Percentiles rank a stretch among this genome's conserved stretches.
phyloP scores from a whole-genome alignment of 2,113 vertebrate genomes.

The Cnemophilus loriae region DNA sequence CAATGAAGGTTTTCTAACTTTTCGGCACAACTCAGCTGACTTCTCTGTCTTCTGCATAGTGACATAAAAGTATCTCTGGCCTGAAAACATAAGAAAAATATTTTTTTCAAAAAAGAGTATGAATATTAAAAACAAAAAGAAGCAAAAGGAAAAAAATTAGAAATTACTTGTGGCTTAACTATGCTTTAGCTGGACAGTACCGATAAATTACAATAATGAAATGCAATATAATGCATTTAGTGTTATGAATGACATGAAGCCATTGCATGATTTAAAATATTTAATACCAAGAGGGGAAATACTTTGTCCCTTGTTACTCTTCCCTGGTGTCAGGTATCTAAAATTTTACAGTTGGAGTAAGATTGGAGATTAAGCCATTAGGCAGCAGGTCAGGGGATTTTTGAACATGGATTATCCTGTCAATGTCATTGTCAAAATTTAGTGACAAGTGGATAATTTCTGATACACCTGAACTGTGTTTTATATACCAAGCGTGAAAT shows the following conservation, averaged over 20 bases:
- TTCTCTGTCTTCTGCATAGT: background rate
- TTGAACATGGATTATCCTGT: background rate
- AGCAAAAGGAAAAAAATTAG: background rate
- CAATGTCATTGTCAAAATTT: background rate
- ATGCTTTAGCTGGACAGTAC: background rate
- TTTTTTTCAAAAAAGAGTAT: background rate
- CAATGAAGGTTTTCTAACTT: background rate
- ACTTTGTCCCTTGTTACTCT: background rate
- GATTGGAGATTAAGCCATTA: background rate
- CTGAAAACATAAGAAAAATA: background rate
- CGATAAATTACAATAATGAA: background rate
- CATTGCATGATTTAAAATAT: background rate
- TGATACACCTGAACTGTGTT: background rate
- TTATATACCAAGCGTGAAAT: background rate
- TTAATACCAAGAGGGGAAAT: background rate
- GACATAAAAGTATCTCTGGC: background rate
- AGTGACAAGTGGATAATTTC: background rate
- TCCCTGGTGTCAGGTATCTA: background rate
- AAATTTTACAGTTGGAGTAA: background rate
- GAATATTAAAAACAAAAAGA: rapidly evolving
- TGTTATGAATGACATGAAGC: background rate
- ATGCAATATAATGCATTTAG: background rate
- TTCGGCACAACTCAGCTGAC: background rate
- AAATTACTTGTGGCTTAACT: background rate
- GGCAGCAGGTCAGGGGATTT: background rate